phyloP scores from a whole-genome alignment of 2,797 vertebrate genomes.

The Setipinna tenuifilis region DNA sequence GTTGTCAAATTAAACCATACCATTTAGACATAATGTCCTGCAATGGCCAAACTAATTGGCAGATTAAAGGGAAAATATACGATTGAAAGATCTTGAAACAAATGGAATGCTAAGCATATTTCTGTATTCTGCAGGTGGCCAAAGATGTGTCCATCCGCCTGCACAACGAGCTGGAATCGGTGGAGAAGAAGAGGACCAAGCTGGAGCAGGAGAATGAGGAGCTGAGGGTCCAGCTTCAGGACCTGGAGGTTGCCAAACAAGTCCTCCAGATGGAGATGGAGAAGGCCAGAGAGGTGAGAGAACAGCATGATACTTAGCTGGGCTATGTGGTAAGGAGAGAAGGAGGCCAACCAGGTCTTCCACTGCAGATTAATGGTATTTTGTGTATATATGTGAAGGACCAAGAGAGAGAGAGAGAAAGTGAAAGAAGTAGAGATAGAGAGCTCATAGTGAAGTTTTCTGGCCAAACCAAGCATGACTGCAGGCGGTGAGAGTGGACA shows the following conservation, averaged over 20 bases:
- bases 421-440: background rate
- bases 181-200: conserved; percentile 89
- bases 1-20: background rate
- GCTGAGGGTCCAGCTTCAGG: conserved; percentile 87
- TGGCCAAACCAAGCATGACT: background rate
- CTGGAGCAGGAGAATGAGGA: conserved; percentile 96
- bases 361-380: too few species aligned
- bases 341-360: too few species aligned
- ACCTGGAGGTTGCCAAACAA: conserved; percentile 93
- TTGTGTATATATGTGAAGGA: background rate
- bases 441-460: background rate
- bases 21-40: background rate
- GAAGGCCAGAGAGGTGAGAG: conserved; percentile 84
- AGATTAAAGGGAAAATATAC: background rate
- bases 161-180: conserved; percentile 90
- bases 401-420: conserved; percentile 3
- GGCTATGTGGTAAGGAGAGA: background rate
- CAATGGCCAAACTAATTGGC: background rate
- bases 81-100: background rate
- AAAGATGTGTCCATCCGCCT: conserved; percentile 96
- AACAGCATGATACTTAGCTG: background rate
- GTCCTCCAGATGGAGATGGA: conserved; percentile 95
- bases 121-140: conserved; percentile 80
- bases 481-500: background rate
- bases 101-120: background rate